Evolutionary conservation across 1,140 invertebrate genomes (phyloP), one percentile per base, ranked within the genome.

Genomic region (Drosophila nannoptera): DNA sequence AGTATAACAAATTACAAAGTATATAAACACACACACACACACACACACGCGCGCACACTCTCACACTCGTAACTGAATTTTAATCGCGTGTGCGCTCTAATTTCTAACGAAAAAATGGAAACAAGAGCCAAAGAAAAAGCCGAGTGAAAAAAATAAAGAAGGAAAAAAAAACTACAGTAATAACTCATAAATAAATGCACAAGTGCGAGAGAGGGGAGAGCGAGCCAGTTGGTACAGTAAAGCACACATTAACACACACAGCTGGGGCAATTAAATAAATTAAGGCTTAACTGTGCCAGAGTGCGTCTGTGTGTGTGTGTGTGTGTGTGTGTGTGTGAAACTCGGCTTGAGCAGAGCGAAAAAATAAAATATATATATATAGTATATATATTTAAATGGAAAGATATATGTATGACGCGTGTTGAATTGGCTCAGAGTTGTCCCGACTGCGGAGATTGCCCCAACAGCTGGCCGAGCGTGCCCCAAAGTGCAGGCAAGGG

Each of bases 181-280:
- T 55, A 56, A 56, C 58, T 62, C 52, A 58, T 40, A 64, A 56
- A 69, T 52, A 69, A 65, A 69, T 64, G 61, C 38, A 45, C 11
- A 69, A 64, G 66, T 36, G 59, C 45, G 42, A 61, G 42, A 22
- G 22, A 22, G 31, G 55, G 5, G 50, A 56, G 5, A 54, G 11
- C 50, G 22, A 22, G 22, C 22, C 22, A 40, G 16, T 16, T 53
- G 4, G 35, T 12, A 36, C 56, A 53, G 33, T 31, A 38, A 67
- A 73, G 22, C 22, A 58, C 31, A 50, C 49, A 61, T 16, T 55
- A 69, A 77, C 62, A 71, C 60, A 22, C 22, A 73, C 60, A 72
- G 59, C 58, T 61, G 48, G 7, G 61, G 74, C 86, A 87, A 87
- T 87, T 87, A 87, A 87, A 80, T 87, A 86, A 87, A 87, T 87